Conservation (phyloP, 2,797 vertebrate genomes). For the Acanthopagrus latus region DNA sequence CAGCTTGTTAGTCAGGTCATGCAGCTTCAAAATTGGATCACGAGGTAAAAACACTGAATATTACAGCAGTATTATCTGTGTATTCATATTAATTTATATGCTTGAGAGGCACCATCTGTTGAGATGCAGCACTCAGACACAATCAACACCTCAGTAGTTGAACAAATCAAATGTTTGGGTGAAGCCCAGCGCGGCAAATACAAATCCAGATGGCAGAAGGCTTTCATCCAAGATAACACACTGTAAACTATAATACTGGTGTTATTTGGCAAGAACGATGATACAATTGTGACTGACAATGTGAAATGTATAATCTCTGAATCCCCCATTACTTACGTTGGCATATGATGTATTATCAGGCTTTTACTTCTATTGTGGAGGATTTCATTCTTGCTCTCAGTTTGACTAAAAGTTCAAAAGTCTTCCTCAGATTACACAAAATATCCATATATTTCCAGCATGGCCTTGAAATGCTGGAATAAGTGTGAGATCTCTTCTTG, state of each 20-base stretch:
- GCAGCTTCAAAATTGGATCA: neutral
- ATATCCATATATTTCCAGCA: neutral
- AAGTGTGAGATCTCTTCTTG: neutral
- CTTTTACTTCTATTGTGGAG: neutral
- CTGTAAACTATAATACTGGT: neutral
- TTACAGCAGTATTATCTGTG: neutral
- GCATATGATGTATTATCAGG: neutral
- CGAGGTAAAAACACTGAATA: neutral
- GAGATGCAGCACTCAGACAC: neutral
- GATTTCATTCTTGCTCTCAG: too few relatives aligned
- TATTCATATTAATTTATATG: neutral
- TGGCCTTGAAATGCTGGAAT: neutral
- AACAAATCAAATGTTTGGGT: constrained; percentile 3
- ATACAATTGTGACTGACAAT: neutral
- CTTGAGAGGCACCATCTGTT: neutral
- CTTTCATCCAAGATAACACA: neutral
- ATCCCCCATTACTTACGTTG: too few relatives aligned
- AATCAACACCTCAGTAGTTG: neutral
- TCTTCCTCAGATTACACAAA: neutral
- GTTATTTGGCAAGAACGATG: neutral
- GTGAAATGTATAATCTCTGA: neutral
- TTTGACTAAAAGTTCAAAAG: neutral
- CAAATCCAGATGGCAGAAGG: neutral
- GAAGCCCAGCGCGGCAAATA: neutral
- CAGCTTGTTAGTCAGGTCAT: neutral